Conservation (phyloP, 1,140 invertebrate species). For the Trichoplusia ni region DNA sequence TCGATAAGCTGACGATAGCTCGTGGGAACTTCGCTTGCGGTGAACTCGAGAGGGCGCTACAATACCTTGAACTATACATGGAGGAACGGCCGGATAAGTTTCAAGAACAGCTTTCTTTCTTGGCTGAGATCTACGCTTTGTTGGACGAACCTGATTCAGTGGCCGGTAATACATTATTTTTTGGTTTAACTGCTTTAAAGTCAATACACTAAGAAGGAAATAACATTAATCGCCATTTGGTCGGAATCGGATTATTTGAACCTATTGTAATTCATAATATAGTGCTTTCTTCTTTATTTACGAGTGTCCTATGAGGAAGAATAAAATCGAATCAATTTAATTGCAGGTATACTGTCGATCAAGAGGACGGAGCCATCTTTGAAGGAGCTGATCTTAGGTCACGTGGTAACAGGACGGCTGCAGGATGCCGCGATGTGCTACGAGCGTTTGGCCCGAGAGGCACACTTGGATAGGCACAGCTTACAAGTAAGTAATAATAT, state of each 20-base stretch:
- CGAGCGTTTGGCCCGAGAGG: conserved; percentile 85
- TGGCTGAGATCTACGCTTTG: conserved; percentile 88
- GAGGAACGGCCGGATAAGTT: conserved; percentile 81
- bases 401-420: conserved; percentile 87
- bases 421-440: conserved; percentile 90
- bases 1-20: conserved; percentile 86
- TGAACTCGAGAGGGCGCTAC: conserved; percentile 87
- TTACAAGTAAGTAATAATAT: conserved; percentile 63
- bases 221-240: too few relatives aligned
- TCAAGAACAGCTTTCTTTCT: conserved; percentile 83
- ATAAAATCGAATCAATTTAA: too few relatives aligned
- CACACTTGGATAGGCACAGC: conserved; percentile 81
- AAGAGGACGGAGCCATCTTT: conserved; percentile 86
- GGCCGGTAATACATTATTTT: conserved; percentile 79
- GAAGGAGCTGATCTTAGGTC: conserved; percentile 87
- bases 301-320: too few relatives aligned
- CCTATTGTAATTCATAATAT: too few relatives aligned
- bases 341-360: conserved; percentile 84
- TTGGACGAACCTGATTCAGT: conserved; percentile 90
- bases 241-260: too few relatives aligned
- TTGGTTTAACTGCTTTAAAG: background rate
- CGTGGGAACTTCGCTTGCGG: conserved; percentile 87
- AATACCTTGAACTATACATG: conserved; percentile 89
- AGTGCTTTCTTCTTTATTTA: too few relatives aligned
- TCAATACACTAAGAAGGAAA: background rate